These are phyloP conservation scores for Sipha flava DNA, from an alignment of 1,140 invertebrate species.

Conservation along the genomic window DNA sequence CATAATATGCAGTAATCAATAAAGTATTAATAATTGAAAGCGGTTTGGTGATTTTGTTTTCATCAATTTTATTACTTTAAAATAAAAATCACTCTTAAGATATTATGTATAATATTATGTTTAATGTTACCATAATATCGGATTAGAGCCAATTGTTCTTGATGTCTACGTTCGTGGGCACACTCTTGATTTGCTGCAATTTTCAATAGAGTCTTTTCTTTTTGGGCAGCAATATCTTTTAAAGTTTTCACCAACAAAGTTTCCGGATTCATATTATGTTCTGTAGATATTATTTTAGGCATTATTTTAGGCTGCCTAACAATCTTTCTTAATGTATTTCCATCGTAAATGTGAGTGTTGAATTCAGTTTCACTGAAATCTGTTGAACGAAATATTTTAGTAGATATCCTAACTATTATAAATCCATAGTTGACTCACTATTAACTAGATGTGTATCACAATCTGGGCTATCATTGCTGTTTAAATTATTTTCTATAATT, in stretches of 20 bases:
- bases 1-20: no score
- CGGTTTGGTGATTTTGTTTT: no score
- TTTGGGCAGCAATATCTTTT: not conserved
- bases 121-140: not conserved
- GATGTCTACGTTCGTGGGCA: conserved; percentile 14
- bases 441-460: not conserved
- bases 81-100: not conserved
- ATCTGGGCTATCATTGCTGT: not conserved
- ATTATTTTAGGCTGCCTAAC: not conserved
- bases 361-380: not conserved
- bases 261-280: not conserved
- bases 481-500: not conserved
- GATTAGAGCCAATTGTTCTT: not conserved
- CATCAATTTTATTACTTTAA: no score
- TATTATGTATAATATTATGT: not conserved
- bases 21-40: no score
- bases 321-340: not conserved
- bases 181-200: not conserved
- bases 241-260: not conserved
- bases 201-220: conserved; percentile 9
- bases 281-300: not conserved
- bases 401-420: not conserved
- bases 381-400: not conserved
- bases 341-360: not conserved
- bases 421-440: not conserved